phyloP scores from a whole-genome alignment of 2,797 vertebrate genomes.

The Platalea minor region DNA sequence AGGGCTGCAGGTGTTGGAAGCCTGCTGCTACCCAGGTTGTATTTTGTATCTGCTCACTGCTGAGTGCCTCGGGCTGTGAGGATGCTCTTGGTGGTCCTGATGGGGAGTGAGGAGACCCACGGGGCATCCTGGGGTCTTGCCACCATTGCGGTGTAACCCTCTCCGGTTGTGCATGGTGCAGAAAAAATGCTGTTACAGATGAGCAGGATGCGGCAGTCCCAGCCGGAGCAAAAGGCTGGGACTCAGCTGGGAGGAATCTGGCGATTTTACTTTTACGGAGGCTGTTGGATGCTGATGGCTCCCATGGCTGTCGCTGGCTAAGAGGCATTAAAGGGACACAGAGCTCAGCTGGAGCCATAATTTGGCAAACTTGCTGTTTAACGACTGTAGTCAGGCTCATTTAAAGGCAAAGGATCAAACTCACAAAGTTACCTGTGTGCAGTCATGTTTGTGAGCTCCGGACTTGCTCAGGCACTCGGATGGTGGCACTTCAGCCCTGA shows the following conservation, averaged over 20 bases:
- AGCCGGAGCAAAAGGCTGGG: neutral
- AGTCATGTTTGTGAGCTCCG: neutral
- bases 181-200: neutral
- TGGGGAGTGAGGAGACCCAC: neutral
- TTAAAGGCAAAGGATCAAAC: neutral
- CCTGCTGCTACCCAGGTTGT: rapidly evolving
- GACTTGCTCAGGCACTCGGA: rapidly evolving
- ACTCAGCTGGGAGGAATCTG: neutral
- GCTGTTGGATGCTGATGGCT: neutral
- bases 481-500: neutral
- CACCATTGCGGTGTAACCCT: rapidly evolving
- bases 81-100: neutral
- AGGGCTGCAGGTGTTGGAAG: neutral
- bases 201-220: neutral
- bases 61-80: rapidly evolving
- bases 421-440: neutral
- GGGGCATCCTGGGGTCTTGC: no score
- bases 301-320: neutral
- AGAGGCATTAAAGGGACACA: neutral
- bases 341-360: neutral
- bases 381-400: neutral
- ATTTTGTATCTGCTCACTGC: neutral
- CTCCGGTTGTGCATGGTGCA: rapidly evolving
- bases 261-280: neutral
- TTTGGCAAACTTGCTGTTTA: neutral